These are phyloP conservation scores for Elymnias hypermnestra DNA, from an alignment of 1,140 invertebrate genomes.

Conservation along the genomic window DNA sequence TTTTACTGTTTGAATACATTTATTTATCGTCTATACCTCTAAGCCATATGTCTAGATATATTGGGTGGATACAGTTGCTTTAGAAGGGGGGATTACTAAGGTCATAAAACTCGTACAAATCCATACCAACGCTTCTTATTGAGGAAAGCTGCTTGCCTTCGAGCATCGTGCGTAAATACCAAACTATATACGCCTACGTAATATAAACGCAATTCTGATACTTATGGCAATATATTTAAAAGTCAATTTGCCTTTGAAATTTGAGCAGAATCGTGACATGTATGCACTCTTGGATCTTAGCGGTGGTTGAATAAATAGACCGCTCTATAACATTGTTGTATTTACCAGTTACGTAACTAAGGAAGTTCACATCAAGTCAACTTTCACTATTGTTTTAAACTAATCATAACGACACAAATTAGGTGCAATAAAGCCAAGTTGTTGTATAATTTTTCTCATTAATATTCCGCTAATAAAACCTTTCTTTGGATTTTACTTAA, in stretches of 20 bases:
- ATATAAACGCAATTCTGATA: constrained; percentile 1
- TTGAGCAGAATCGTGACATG: not conserved
- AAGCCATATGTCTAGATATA: not conserved
- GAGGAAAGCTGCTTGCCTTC: constrained; percentile 23
- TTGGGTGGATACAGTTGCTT: not conserved
- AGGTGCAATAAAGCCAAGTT: too few species aligned
- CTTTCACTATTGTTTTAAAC: constrained; percentile 5
- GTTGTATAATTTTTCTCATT: too few species aligned
- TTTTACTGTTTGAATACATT: too few species aligned
- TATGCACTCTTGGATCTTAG: constrained; percentile 5
- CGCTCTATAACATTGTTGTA: constrained; percentile 5
- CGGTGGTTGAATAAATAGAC: constrained; percentile 11
- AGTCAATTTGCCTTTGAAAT: not conserved
- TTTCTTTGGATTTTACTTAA: too few species aligned
- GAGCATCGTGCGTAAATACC: constrained; percentile 14
- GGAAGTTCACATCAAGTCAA: constrained; percentile 11
- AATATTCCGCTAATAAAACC: too few species aligned
- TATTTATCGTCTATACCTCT: too few species aligned
- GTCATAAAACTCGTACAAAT: constrained; percentile 19
- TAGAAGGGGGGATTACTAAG: constrained; percentile 11
- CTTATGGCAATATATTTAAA: constrained; percentile 1
- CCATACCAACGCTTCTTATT: constrained; percentile 13
- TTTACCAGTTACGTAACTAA: constrained; percentile 9
- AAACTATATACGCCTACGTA: constrained; percentile 8
- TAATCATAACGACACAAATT: not conserved